A percentile compares a stretch with the other conserved stretches of the same genome.
phyloP scores from a whole-genome alignment of 2,797 vertebrate species.

The Clamator glandarius region DNA sequence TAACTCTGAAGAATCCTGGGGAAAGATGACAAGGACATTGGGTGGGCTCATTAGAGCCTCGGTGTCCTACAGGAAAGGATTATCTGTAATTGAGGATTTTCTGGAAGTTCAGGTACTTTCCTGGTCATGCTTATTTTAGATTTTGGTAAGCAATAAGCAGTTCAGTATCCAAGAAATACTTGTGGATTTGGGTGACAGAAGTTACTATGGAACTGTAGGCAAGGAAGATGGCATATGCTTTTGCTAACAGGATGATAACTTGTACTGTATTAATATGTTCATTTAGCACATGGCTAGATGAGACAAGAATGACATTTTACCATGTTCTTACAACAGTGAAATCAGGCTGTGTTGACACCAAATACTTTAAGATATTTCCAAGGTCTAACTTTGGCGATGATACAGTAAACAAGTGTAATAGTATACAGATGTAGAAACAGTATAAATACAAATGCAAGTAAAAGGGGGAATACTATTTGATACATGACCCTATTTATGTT shows the following conservation, averaged over 20 bases:
- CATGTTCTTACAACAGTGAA: neutral
- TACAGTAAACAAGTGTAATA: neutral
- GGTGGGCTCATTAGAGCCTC: neutral
- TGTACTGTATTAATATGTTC: neutral
- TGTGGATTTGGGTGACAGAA: neutral
- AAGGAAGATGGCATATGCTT: neutral
- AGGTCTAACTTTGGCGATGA: neutral
- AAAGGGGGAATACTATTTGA: neutral
- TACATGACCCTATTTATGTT: neutral
- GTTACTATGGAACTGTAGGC: neutral
- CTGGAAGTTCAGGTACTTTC: neutral
- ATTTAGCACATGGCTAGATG: neutral
- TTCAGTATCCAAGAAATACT: neutral
- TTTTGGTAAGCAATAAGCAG: neutral
- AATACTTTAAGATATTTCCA: neutral
- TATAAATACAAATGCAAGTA: neutral
- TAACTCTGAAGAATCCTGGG: neutral
- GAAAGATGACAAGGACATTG: neutral
- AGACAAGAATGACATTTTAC: neutral
- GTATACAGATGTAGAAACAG: neutral
- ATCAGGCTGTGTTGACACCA: neutral
- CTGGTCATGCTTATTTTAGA: neutral
- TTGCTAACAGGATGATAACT: neutral
- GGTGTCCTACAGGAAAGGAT: neutral
- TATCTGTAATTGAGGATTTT: neutral